Conservation (phyloP, 2,888 invertebrate species). For the Eulithis prunata region DNA sequence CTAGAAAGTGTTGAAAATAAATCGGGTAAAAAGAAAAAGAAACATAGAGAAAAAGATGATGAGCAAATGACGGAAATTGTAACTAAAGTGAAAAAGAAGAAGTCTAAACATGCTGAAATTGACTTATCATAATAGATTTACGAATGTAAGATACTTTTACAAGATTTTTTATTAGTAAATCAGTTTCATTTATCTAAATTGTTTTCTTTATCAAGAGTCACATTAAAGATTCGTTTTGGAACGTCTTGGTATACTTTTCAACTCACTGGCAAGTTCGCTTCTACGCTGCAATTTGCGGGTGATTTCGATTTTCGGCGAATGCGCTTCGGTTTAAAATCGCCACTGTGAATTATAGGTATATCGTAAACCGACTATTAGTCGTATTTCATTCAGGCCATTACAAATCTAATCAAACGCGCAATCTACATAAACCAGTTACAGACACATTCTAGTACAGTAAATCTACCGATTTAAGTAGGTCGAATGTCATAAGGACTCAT, state of each 20-base stretch:
- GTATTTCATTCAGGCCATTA: neutral
- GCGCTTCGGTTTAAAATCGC: too few relatives aligned
- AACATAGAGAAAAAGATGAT: conserved; percentile 15
- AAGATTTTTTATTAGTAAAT: conserved; percentile 12
- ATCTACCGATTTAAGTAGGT: conserved; percentile 52
- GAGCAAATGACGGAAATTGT: conserved; percentile 1
- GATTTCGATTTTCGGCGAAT: too few relatives aligned
- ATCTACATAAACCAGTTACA: neutral
- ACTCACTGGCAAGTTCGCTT: too few relatives aligned
- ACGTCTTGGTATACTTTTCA: too few relatives aligned
- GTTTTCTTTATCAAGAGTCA: too few relatives aligned
- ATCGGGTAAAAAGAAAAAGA: conserved; percentile 21
- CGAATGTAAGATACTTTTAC: neutral
- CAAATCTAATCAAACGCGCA: too few relatives aligned
- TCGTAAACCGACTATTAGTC: too few relatives aligned
- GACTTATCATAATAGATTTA: neutral
- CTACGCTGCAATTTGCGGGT: too few relatives aligned
- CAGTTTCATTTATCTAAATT: neutral
- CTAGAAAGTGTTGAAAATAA: conserved; percentile 23
- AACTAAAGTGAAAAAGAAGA: conserved; percentile 15
- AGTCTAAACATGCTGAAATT: neutral
- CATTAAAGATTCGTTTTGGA: too few relatives aligned
- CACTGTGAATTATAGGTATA: too few relatives aligned
- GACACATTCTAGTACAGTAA: conserved; percentile 31
- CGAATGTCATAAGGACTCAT: conserved; percentile 58